Percentiles rank a stretch among this genome's conserved stretches.
Evolutionary conservation across 2,113 vertebrate species (phyloP).

Genomic region (Antennarius striatus): DNA sequence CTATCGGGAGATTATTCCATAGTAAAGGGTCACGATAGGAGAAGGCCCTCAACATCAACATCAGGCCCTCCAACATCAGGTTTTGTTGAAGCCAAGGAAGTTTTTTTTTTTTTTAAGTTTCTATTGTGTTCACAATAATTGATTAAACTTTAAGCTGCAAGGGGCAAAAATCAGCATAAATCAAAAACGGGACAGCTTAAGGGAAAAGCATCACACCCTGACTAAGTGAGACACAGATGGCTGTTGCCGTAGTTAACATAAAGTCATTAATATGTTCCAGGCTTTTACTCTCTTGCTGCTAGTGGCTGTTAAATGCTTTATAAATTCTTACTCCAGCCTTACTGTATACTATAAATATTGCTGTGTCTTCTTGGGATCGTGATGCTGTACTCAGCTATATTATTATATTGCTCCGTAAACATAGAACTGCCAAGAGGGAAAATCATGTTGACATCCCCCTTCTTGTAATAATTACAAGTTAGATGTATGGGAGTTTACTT

Average conservation of each 20-base stretch:
- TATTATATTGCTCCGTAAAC: not conserved
- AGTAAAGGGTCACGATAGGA: no score
- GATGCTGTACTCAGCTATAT: not conserved
- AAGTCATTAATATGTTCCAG: not conserved
- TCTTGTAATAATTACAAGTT: slow-evolving; percentile 12
- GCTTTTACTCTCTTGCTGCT: not conserved
- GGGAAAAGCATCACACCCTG: no score
- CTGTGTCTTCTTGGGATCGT: no score
- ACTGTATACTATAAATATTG: not conserved
- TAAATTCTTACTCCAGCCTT: not conserved
- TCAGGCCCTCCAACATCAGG: no score
- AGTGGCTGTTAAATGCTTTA: not conserved
- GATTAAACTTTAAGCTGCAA: slow-evolving; percentile 26
- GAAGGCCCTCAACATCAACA: no score
- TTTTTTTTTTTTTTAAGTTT: not conserved
- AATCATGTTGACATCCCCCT: not conserved
- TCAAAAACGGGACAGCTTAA: no score
- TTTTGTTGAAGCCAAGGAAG: not conserved
- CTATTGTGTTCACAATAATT: slow-evolving; percentile 24
- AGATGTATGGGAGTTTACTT: not conserved
- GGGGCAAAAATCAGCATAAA: not conserved
- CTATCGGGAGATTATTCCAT: no score
- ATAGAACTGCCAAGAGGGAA: slow-evolving; percentile 3
- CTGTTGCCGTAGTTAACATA: not conserved
- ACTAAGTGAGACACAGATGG: slow-evolving; percentile 4